Base-by-base conservation (phyloP, 2,888 invertebrate species). In the Exephanes ischioxanthus region DNA sequence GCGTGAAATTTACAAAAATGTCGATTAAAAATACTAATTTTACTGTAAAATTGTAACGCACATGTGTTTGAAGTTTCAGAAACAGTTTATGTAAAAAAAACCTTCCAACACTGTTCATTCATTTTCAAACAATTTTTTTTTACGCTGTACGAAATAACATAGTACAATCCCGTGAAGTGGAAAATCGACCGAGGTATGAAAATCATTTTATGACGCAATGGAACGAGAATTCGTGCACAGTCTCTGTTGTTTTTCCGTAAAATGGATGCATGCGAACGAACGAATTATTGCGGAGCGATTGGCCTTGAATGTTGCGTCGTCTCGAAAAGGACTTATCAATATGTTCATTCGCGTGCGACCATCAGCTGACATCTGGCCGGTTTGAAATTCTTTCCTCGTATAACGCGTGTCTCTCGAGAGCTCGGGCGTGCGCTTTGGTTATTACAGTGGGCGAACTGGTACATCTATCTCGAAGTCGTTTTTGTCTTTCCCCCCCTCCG, bases 371-470 rank as follows among this genome's bases (percentile, higher is more conserved):
- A 75, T 79, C 73, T 75, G 79, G 53, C 37, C 77, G 58, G 22
- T 77, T 77, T 41, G 53, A 68, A 77, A 84, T 84, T 84, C 71
- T 51, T 51, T 72, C 33, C 58, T 58, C 72, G 67, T 53, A 45
- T 45, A 63, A 33, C 55, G 72, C n/a, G 33, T 30, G 61, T 63
- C 30, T 33, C 61, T 63, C 61, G 61, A 30, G 51, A 45, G 19
- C 53, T 53, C 53, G 68, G 72, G 67, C 77, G 80, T 77, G 71
- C 63, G 41, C 26, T 77, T 84, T 77, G 66, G 84, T 76, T 76
- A 77, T 76, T 76, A 30, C 45, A 67, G 84, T 80, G 77, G 84
- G 84, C 72, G 80, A 84, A 84, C 84, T 58, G 77, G 77, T 77
- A 58, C 30, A 55, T 33, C 70, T 48, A 58, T 68, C 58, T 75